These are phyloP conservation scores for Lutjanus erythropterus DNA, from an alignment of 2,113 vertebrate genomes.

Conservation along the genomic window DNA sequence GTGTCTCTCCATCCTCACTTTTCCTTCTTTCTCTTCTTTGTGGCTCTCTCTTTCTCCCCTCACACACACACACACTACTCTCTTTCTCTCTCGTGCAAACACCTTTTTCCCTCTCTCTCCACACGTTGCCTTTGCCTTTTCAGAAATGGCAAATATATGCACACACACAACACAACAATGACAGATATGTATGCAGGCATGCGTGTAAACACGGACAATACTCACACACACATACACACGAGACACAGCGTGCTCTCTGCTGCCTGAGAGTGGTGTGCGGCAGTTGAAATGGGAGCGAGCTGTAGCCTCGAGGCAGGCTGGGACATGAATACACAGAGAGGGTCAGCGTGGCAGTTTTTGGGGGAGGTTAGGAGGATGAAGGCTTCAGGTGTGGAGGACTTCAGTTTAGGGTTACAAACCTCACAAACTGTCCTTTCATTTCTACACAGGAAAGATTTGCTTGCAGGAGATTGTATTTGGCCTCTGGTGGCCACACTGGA, in stretches of 20 bases:
- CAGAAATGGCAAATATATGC: slow-evolving; percentile 70
- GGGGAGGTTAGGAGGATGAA: slow-evolving; percentile 52
- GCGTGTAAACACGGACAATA: slow-evolving; percentile 69
- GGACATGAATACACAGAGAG: slow-evolving; percentile 64
- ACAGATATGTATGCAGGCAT: slow-evolving; percentile 63
- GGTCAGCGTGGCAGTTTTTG: slow-evolving; percentile 61
- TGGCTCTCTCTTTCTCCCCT: too few species aligned
- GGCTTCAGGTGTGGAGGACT: slow-evolving; percentile 53
- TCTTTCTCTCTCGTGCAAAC: slow-evolving; percentile 42
- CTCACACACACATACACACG: slow-evolving; percentile 20
- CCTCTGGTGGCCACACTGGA: slow-evolving; percentile 36
- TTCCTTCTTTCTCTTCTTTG: background rate
- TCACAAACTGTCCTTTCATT: slow-evolving; percentile 68
- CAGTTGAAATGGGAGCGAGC: slow-evolving; percentile 73
- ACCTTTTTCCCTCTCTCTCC: slow-evolving; percentile 37
- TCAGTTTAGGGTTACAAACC: slow-evolving; percentile 67
- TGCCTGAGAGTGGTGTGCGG: slow-evolving; percentile 54
- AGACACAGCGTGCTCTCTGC: slow-evolving; percentile 26
- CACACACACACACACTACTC: slow-evolving; percentile 10
- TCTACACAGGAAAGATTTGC: slow-evolving; percentile 21
- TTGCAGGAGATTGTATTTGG: slow-evolving; percentile 45
- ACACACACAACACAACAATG: slow-evolving; percentile 39
- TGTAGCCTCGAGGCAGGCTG: slow-evolving; percentile 67
- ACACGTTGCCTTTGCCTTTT: slow-evolving; percentile 74
- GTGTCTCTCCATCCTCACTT: background rate